These are phyloP conservation scores for Sebastes elongatus DNA, from an alignment of 2,797 vertebrate genomes.

Conservation along the genomic window DNA sequence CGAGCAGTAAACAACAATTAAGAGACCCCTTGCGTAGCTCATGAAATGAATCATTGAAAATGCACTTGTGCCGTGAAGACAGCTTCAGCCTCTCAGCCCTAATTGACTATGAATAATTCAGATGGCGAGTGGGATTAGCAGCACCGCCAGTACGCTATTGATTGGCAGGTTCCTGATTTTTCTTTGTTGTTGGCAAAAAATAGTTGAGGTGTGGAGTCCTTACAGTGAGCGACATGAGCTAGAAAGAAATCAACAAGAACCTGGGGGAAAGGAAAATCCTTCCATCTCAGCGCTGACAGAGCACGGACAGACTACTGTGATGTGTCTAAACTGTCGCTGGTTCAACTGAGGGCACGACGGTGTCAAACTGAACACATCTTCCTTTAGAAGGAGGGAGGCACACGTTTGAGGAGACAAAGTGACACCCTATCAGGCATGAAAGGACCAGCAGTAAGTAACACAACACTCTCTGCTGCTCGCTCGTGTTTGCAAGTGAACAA, in stretches of 20 bases:
- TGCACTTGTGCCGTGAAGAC: slow-evolving; percentile 67
- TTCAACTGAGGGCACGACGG: not conserved
- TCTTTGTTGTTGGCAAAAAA: slow-evolving; percentile 30
- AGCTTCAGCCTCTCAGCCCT: slow-evolving; percentile 65
- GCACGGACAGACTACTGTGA: not conserved
- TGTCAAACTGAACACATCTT: not conserved
- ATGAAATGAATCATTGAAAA: slow-evolving; percentile 78
- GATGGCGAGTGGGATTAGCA: slow-evolving; percentile 47
- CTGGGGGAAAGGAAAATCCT: not conserved
- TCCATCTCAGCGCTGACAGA: not conserved
- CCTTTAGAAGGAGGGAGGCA: not conserved
- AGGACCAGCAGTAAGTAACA: slow-evolving; percentile 43
- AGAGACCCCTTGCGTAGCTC: slow-evolving; percentile 68
- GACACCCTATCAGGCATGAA: slow-evolving; percentile 25
- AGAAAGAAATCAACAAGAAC: not conserved
- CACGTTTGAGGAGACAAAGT: not conserved
- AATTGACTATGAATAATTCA: slow-evolving; percentile 83
- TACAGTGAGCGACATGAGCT: not conserved
- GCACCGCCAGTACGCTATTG: slow-evolving; percentile 19
- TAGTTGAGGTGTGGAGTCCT: not conserved
- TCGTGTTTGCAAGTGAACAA: slow-evolving; percentile 27
- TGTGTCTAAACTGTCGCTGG: not conserved
- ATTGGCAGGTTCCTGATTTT: slow-evolving; percentile 50
- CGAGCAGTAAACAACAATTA: slow-evolving; percentile 79
- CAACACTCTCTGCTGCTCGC: slow-evolving; percentile 23